Percentiles rank a stretch among this genome's conserved stretches.
phyloP scores from a whole-genome alignment of 2,113 vertebrate species.

The Alectura lathami region DNA sequence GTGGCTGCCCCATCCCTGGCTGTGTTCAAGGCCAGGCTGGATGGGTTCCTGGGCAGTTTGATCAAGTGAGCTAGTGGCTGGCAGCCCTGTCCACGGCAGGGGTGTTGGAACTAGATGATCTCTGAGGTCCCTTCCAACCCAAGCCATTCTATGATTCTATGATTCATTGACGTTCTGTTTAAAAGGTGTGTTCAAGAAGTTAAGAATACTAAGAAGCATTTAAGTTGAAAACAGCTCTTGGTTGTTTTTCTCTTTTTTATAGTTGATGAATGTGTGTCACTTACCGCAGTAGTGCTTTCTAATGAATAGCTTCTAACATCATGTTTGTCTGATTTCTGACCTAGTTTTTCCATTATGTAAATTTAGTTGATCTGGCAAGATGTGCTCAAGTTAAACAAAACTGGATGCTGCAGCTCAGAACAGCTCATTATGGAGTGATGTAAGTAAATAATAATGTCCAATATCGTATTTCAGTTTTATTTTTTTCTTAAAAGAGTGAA shows the following conservation, averaged over 20 bases:
- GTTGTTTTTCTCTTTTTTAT: neutral
- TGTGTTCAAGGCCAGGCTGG: too few relatives aligned
- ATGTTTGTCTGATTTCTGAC: constrained; percentile 12
- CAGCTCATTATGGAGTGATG: constrained; percentile 66
- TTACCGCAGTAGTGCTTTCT: neutral
- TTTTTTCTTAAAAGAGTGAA: neutral
- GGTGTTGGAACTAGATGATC: too few relatives aligned
- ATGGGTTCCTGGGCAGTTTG: too few relatives aligned
- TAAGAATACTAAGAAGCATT: neutral
- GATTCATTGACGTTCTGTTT: neutral
- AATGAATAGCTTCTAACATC: neutral
- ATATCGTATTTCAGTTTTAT: neutral
- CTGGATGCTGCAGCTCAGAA: constrained; percentile 67
- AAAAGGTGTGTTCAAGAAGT: neutral
- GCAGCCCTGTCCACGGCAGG: too few relatives aligned
- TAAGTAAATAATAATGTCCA: constrained; percentile 43
- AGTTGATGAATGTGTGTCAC: neutral
- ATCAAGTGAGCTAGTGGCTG: too few relatives aligned
- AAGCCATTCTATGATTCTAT: too few relatives aligned
- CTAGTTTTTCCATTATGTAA: constrained; percentile 71
- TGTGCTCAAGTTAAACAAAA: constrained; percentile 69
- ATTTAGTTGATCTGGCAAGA: constrained; percentile 59
- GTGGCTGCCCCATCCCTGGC: too few relatives aligned
- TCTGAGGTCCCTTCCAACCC: too few relatives aligned
- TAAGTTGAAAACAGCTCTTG: neutral